Evolutionary conservation across 53 echinoderm and acorn worm species (phyloP), one percentile per base, ranked within the genome.

Genomic region (Stichopus horrens): DNA sequence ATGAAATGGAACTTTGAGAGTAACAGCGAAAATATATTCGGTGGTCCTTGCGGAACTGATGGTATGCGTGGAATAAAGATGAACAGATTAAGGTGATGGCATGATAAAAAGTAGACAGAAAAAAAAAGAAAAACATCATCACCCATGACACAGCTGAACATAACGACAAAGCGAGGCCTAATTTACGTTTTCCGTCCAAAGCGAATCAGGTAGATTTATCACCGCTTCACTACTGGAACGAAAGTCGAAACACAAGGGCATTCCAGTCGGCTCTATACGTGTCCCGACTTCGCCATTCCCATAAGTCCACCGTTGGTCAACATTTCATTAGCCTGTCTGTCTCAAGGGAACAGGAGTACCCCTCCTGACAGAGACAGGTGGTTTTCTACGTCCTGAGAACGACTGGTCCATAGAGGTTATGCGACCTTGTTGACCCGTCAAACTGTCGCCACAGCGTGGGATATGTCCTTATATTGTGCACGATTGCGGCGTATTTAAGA

Each of bases 351-450:
- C 20, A 5, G 2, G 23, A 14, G 22, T 11, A 5, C 0, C 52
- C 85, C 56, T 58, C 21, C 81, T 57, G 20, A 21, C 56, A 81
- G 58, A 81, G 85, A 85, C 85, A 85, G 85, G 85, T 85, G 85
- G 85, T 85, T 85, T 85, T 85, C 52, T 22, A 22, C 52, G 85
- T 85, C 66, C 23, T 85, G 85, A 22, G 67, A 85, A 85, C 85
- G 85, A 67, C 85, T 85, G 85, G 85, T 85, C 85, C 85, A 51
- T 59, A 66, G 85, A 85, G 85, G 85, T 85, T 85, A 85, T 11
- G 21, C 52, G 85, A 85, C 85, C 85, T 85, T 67, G 85, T 52
- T 65, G 85, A 85, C 85, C 85, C 67, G 85, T 37, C 85, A 67
- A 52, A 21, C 7, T 65, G 85, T 85, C 85, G 67, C 85, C 85